Evolutionary conservation across 1,140 invertebrate genomes (phyloP), one percentile per base, ranked within the genome.

Genomic region (Chironomus tepperi): DNA sequence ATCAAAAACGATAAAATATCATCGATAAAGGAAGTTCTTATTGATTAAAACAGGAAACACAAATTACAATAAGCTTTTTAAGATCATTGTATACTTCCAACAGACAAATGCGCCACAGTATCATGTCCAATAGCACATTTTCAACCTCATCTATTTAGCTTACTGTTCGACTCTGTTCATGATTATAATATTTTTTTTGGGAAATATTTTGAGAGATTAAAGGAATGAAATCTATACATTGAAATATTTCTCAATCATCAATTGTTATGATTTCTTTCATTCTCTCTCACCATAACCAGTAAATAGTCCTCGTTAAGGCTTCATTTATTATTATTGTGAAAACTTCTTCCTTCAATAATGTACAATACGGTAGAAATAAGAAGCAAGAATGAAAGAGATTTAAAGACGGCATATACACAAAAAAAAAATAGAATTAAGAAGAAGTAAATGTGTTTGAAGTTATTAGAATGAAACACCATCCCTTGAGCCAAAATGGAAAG

Each of bases 131-230:
- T 2, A 47, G 43, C 2, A 57, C 12, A n/a, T n/a, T n/a, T n/a
- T n/a, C n/a, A n/a, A n/a, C n/a, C n/a, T n/a, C 24, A 34, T 34
- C 24, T 5, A 34, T 34, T 1, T 2, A 34, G 24, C 24, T 34
- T 34, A 34, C 24, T 34, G 24, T 34, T 34, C 24, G 24, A 34
- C 5, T 34, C 5, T 34, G 24, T 34, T 34, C 24, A n/a, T n/a
- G n/a, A n/a, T n/a, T n/a, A n/a, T n/a, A n/a, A n/a, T n/a, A n/a
- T n/a, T 34, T 34, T 34, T 34, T 34, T 34, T 34, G 47, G n/a
- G 47, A 57, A 57, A 57, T 57, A 57, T 57, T 57, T 57, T 57
- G 47, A 57, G 47, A 57, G 47, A 57, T 57, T 57, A 57, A 57
- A 57, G 47, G 47, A 57, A 57, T 12, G 24, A 34, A 34, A 34